Evolutionary conservation across 2,113 vertebrate genomes (phyloP).

Genomic region (Lasiurus borealis): DNA sequence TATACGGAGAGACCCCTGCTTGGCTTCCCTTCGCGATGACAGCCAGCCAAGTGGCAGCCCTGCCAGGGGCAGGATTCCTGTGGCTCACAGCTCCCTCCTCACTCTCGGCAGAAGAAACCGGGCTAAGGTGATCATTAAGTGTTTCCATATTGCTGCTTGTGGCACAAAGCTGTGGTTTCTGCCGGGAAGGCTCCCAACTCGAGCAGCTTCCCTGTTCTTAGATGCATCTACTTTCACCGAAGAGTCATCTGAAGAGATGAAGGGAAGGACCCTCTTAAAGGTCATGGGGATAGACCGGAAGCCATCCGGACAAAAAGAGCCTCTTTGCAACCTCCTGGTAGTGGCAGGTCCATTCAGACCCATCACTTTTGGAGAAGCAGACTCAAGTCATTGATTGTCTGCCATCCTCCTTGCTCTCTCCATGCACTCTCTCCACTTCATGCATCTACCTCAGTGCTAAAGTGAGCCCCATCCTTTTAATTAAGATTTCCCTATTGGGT

Average conservation of each 20-base stretch:
- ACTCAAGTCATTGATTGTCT: conserved; percentile 62
- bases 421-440: neutral
- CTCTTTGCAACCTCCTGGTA: neutral
- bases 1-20: neutral
- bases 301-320: neutral
- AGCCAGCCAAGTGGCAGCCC: neutral
- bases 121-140: neutral
- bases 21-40: neutral
- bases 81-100: neutral
- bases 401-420: neutral
- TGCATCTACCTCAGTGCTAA: neutral
- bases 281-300: neutral
- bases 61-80: neutral
- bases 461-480: conserved; percentile 18
- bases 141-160: conserved; percentile 43
- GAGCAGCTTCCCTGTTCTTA: neutral
- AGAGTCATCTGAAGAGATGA: neutral
- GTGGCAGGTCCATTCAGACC: neutral
- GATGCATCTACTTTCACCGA: neutral
- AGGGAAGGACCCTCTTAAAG: neutral
- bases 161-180: conserved; percentile 7
- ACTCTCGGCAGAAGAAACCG: conserved; percentile 12
- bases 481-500: conserved; percentile 62
- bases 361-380: conserved; percentile 51
- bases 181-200: conserved; percentile 20